A percentile compares a stretch with the other conserved stretches of the same genome.
Conservation (phyloP, 2,888 invertebrate species). For the Pecten maximus region DNA sequence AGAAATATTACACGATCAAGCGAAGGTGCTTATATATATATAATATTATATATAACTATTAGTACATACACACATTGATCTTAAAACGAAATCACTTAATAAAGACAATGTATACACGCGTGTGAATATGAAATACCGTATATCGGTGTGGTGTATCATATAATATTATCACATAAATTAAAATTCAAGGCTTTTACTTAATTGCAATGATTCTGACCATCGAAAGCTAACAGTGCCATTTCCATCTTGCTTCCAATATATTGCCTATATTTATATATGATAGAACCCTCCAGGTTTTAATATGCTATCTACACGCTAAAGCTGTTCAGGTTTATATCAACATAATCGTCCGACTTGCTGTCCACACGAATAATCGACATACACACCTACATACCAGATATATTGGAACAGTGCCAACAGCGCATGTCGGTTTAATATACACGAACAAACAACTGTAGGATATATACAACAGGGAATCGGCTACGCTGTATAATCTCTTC, state of each 20-base stretch:
- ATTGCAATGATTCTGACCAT: too few species aligned
- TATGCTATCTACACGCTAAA: neutral
- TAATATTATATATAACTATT: too few species aligned
- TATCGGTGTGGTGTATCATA: too few species aligned
- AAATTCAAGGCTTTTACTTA: too few species aligned
- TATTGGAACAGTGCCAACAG: neutral
- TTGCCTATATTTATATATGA: neutral
- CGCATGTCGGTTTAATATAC: neutral
- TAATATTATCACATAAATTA: too few species aligned
- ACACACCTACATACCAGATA: neutral
- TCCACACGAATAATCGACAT: neutral
- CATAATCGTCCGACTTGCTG: neutral
- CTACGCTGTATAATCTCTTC: neutral
- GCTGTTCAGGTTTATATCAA: neutral
- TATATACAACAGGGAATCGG: neutral
- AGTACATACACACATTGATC: too few species aligned
- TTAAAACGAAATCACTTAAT: too few species aligned
- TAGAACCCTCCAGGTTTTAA: neutral
- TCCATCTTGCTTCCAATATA: neutral
- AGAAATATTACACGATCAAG: too few species aligned
- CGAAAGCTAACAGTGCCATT: neutral
- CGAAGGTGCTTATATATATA: too few species aligned
- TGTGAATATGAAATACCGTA: too few species aligned
- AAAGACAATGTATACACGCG: too few species aligned
- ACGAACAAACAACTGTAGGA: neutral